These are phyloP conservation scores for Taurulus bubalis DNA, from an alignment of 2,113 vertebrate genomes.

Conservation along the genomic window DNA sequence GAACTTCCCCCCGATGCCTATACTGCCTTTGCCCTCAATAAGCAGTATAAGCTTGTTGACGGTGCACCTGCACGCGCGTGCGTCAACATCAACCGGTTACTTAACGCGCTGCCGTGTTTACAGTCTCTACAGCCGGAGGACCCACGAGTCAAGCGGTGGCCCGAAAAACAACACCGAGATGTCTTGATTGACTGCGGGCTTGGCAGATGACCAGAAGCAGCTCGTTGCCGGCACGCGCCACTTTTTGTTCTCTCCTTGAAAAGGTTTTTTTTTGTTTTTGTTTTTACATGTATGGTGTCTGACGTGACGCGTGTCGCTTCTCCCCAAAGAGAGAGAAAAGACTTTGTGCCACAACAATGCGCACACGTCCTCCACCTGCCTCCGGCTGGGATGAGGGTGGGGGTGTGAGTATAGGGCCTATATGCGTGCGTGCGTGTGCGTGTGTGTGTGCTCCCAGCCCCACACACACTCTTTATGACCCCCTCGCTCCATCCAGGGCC, in stretches of 20 bases:
- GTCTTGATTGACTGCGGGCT: neutral
- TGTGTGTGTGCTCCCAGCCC: too few species aligned
- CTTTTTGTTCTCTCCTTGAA: conserved; percentile 31
- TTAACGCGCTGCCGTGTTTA: conserved; percentile 16
- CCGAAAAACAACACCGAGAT: neutral
- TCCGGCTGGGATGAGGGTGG: neutral
- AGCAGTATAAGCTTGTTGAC: conserved; percentile 12
- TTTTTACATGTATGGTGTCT: conserved; percentile 50
- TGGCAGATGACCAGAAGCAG: conserved; percentile 16
- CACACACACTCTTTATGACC: conserved; percentile 17
- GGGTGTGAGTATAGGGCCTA: neutral
- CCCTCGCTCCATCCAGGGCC: conserved; percentile 11
- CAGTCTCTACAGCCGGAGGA: neutral
- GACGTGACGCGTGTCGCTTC: conserved; percentile 67
- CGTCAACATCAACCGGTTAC: conserved; percentile 17
- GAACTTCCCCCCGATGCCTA: conserved; percentile 25
- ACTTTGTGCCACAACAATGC: conserved; percentile 55
- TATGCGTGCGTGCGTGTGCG: neutral
- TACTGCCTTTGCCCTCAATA: conserved; percentile 16
- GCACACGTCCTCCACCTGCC: conserved; percentile 73
- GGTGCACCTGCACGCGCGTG: conserved; percentile 9
- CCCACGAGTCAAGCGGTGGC: neutral
- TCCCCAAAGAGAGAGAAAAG: conserved; percentile 16
- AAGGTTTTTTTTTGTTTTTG: neutral
- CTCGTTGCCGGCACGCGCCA: conserved; percentile 58